These are phyloP conservation scores for Machimus rusticus DNA, from an alignment of 2,888 invertebrate genomes.

Conservation along the genomic window DNA sequence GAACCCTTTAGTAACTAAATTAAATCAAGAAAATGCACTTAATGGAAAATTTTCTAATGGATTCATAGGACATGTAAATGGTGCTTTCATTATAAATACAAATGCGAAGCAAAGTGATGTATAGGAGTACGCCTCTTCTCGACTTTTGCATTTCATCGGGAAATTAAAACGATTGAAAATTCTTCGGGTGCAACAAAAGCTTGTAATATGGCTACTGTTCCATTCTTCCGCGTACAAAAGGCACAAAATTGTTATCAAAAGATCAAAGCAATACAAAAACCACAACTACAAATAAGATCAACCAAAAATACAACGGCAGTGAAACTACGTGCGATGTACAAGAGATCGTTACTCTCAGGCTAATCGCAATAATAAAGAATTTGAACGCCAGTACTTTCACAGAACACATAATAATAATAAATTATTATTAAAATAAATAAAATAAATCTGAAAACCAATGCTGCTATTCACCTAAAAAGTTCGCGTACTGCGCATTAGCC, in stretches of 20 bases:
- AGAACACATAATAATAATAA: background rate
- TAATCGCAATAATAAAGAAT: background rate
- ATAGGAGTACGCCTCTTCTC: conserved; percentile 54
- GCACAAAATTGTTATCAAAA: background rate
- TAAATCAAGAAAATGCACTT: conserved; percentile 57
- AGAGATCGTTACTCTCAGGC: background rate
- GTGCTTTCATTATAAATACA: conserved; percentile 63
- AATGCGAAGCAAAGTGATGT: conserved; percentile 64
- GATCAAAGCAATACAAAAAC: background rate
- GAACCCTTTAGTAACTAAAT: conserved; percentile 59
- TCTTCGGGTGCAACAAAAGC: background rate
- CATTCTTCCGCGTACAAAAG: conserved; percentile 9
- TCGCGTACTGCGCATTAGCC: background rate
- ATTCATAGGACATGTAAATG: conserved; percentile 61
- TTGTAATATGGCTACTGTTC: background rate
- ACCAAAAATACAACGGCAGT: background rate
- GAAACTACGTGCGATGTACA: background rate
- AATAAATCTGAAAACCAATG: background rate
- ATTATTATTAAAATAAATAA: background rate
- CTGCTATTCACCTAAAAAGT: background rate
- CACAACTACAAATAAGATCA: background rate
- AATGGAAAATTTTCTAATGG: conserved; percentile 54
- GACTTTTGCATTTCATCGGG: background rate
- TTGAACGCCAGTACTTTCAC: background rate
- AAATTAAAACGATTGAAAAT: background rate